Base-by-base conservation (phyloP, 2,113 vertebrate genomes). In the Xyrauchen texanus region DNA sequence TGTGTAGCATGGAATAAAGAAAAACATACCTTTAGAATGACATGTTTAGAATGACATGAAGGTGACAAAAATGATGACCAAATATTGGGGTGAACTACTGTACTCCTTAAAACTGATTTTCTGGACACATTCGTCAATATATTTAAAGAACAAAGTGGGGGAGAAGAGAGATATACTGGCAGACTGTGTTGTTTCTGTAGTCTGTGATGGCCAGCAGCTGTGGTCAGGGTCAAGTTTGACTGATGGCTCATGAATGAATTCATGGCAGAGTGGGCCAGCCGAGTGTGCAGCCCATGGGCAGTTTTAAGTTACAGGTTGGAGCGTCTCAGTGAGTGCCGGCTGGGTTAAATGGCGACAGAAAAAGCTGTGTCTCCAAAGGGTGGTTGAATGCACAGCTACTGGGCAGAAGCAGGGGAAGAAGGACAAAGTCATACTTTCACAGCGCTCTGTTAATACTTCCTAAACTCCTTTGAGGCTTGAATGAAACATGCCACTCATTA, bases 171-270 rank as follows among this genome's bases (percentile, higher is more conserved):
- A 70, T 55, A n/a, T 62, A 49, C 45, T 15, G 13, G 7, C 72
- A 74, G 15, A 62, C 71, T 51, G 58, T 61, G 49, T 47, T 62
- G 71, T 49, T 74, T 8, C 7, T 62, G 71, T 62, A 74, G 68
- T 52, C n/a, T 16, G 57, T 58, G 16, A 4, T 63, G 68, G 77
- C 16, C 61, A 10, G 51, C 47, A 15, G 8, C 62, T 66, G 68
- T 47, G 78, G 61, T 57, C 67, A 13, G 44, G 69, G 61, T 73
- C 52, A 67, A 45, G 52, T 44, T 66, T 67, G 78, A 80, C 58
- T 80, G 69, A 70, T 61, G 45, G 62, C 45, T 58, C 52, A 51
- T 80, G 78, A 80, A 80, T 67, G 69, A 74, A 11, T 57, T 67
- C 12, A 58, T 57, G 55, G 42, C 45, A 51, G 62, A 57, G 69